Conservation (phyloP, 2,113 vertebrate genomes). For the Rafetus swinhoei region DNA sequence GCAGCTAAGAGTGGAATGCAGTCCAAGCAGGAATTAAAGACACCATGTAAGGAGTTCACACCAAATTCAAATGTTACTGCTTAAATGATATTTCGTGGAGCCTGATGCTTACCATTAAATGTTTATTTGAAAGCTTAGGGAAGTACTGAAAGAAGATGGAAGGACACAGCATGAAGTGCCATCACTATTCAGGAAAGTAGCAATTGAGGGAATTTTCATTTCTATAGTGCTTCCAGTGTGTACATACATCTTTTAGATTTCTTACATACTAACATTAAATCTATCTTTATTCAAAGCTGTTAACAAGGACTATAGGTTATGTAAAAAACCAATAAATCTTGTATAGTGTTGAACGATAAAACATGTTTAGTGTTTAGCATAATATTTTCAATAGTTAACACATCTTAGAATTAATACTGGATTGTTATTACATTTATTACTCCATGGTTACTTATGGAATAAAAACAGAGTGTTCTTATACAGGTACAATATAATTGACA, state of each 20-base stretch:
- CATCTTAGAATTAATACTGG: neutral
- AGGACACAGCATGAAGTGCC: neutral
- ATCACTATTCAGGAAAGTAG: neutral
- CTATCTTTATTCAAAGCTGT: neutral
- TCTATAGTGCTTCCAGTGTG: neutral
- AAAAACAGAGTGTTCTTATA: neutral
- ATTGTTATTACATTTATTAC: neutral
- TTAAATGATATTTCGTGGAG: neutral
- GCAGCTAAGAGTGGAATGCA: neutral
- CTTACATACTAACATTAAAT: neutral
- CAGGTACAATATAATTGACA: neutral
- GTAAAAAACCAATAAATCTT: neutral
- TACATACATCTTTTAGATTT: neutral
- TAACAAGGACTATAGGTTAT: neutral
- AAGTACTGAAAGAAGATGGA: neutral
- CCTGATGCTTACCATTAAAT: constrained; percentile 1
- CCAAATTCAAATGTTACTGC: neutral
- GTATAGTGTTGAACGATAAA: accelerated
- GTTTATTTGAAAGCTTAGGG: neutral
- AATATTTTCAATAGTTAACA: neutral
- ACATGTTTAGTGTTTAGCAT: neutral
- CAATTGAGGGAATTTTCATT: neutral
- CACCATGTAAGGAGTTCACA: constrained; percentile 23
- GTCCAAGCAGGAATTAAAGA: neutral
- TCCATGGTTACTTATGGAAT: neutral